phyloP scores from a whole-genome alignment of 2,797 vertebrate genomes.

The Melopsittacus undulatus region DNA sequence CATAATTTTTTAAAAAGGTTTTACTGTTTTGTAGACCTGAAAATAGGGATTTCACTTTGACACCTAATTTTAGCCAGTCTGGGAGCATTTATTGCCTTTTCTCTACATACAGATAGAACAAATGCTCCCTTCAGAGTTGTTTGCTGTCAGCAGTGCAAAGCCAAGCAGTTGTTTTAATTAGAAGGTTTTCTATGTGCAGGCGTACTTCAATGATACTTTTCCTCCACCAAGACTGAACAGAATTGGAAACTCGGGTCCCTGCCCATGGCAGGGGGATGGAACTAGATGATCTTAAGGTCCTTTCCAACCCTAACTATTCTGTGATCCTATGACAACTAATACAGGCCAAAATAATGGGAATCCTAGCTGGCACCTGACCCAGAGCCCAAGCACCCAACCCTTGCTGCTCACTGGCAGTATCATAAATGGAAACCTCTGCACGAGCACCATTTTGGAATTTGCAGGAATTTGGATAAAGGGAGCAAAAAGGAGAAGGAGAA shows the following conservation, averaged over 20 bases:
- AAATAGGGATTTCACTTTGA: not conserved
- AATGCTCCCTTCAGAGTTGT: conserved; percentile 51
- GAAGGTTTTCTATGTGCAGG: conserved; percentile 19
- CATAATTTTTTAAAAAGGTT: not conserved
- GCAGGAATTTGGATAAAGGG: not conserved
- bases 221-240: not conserved
- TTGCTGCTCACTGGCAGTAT: not conserved
- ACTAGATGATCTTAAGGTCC: too few species aligned
- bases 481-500: not conserved
- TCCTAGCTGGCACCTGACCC: not conserved
- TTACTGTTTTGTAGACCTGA: not conserved
- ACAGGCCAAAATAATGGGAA: not conserved
- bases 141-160: not conserved
- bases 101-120: not conserved
- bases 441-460: not conserved
- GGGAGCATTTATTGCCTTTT: conserved; percentile 24
- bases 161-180: conserved; percentile 41
- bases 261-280: too few species aligned
- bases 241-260: not conserved
- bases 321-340: not conserved
- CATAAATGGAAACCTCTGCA: not conserved
- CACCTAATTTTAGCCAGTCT: conserved; percentile 11
- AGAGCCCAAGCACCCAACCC: not conserved
- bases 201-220: not conserved
- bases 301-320: too few species aligned